These are phyloP conservation scores for Endomychus coccineus DNA, from an alignment of 2,888 invertebrate species.

Conservation along the genomic window DNA sequence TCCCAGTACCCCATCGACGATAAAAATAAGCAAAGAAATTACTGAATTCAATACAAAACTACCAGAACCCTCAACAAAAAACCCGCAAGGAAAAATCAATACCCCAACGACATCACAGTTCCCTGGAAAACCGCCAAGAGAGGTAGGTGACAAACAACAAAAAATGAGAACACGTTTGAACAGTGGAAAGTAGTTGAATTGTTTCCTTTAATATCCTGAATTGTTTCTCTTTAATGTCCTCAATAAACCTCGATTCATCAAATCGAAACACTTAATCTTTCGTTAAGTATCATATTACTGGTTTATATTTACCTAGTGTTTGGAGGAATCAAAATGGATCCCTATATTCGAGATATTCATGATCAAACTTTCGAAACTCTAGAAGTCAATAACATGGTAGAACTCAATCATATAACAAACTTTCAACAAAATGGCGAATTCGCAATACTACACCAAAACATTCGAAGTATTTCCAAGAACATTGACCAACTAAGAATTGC, in stretches of 20 bases:
- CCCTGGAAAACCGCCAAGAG: constrained; percentile 1
- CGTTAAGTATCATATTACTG: constrained; percentile 1
- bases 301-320: not conserved
- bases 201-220: too few species aligned
- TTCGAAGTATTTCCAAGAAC: too few species aligned
- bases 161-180: constrained; percentile 4
- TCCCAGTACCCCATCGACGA: too few species aligned
- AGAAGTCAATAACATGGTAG: constrained; percentile 3
- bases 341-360: constrained; percentile 5
- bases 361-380: constrained; percentile 4
- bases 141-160: constrained; percentile 2
- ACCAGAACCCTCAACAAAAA: too few species aligned
- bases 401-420: constrained; percentile 1
- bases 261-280: not conserved
- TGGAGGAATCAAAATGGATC: constrained; percentile 3
- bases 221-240: constrained; percentile 1
- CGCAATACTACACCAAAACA: constrained; percentile 3
- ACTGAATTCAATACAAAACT: too few species aligned
- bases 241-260: constrained; percentile 4
- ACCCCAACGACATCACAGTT: constrained; percentile 3
- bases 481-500: too few species aligned
- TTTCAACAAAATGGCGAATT: constrained; percentile 1
- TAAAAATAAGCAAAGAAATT: too few species aligned
- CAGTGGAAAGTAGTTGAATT: constrained; percentile 4
- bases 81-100: too few species aligned